phyloP scores from a whole-genome alignment of 2,888 invertebrate species.

The Netelia melanura region DNA sequence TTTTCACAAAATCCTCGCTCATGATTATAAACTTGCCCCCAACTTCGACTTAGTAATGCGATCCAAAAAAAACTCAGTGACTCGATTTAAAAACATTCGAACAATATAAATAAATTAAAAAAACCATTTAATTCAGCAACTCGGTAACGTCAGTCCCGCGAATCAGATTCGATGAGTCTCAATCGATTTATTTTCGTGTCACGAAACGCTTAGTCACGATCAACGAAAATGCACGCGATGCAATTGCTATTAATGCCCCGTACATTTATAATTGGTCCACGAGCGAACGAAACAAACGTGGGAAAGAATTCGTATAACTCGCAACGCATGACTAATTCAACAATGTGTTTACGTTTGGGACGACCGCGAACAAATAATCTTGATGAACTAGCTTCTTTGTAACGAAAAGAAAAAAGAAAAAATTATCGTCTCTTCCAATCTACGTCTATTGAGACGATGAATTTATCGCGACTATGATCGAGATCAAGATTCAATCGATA shows the following conservation, averaged over 20 bases:
- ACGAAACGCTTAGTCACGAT: slow-evolving; percentile 28
- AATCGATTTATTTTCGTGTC: slow-evolving; percentile 2
- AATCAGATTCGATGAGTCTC: slow-evolving; percentile 9
- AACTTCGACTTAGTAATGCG: not conserved
- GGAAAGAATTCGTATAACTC: slow-evolving; percentile 47
- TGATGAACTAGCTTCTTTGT: not conserved
- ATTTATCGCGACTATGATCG: slow-evolving; percentile 59
- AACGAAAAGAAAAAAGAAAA: slow-evolving; percentile 38
- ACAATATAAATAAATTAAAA: not conserved
- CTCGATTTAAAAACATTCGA: not conserved
- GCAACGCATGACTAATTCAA: slow-evolving; percentile 2
- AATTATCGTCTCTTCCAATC: slow-evolving; percentile 45
- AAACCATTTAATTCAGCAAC: not conserved
- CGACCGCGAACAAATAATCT: slow-evolving; percentile 33
- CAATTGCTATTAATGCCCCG: slow-evolving; percentile 15
- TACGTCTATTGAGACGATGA: slow-evolving; percentile 61
- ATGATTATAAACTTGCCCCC: not conserved
- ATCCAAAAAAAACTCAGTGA: too few species aligned
- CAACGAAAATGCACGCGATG: slow-evolving; percentile 42
- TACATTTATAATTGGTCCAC: slow-evolving; percentile 37
- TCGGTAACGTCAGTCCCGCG: not conserved
- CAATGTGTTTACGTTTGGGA: slow-evolving; percentile 1
- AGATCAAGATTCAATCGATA: slow-evolving; percentile 58
- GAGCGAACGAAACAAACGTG: slow-evolving; percentile 53
- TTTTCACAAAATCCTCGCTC: not conserved